Evolutionary conservation across 2,113 vertebrate genomes (phyloP).

Genomic region (Barbus barbus): DNA sequence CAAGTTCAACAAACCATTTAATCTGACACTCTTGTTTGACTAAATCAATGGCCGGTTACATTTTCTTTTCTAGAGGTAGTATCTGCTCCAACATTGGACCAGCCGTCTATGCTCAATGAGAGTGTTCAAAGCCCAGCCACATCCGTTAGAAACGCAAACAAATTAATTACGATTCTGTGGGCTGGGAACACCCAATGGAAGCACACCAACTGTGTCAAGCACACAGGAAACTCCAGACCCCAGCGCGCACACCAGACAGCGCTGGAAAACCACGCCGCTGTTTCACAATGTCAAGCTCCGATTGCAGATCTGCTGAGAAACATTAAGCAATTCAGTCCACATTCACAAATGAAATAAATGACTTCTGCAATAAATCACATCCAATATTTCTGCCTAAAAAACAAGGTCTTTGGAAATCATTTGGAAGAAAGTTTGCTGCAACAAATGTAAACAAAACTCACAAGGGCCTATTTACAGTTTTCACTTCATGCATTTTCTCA

Average conservation of each 20-base stretch:
- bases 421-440: not conserved
- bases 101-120: slow-evolving; percentile 38
- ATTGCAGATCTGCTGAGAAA: not conserved
- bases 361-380: not conserved
- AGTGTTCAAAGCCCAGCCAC: slow-evolving; percentile 51
- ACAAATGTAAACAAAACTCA: not conserved
- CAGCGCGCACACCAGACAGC: not conserved
- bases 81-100: slow-evolving; percentile 51
- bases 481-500: not conserved
- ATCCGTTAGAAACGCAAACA: slow-evolving; percentile 64
- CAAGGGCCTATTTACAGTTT: not conserved
- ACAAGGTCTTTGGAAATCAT: not conserved
- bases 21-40: too few relatives aligned
- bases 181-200: slow-evolving; percentile 55
- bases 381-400: not conserved
- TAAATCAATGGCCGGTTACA: slow-evolving; percentile 33
- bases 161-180: slow-evolving; percentile 57
- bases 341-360: not conserved
- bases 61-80: slow-evolving; percentile 38
- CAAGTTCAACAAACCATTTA: too few relatives aligned
- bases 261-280: not conserved
- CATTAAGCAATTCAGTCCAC: slow-evolving; percentile 1
- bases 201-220: slow-evolving; percentile 38
- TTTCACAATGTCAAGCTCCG: slow-evolving; percentile 22
- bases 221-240: slow-evolving; percentile 23